Conservation (phyloP, 2,888 invertebrate genomes). For the Noctua pronuba region DNA sequence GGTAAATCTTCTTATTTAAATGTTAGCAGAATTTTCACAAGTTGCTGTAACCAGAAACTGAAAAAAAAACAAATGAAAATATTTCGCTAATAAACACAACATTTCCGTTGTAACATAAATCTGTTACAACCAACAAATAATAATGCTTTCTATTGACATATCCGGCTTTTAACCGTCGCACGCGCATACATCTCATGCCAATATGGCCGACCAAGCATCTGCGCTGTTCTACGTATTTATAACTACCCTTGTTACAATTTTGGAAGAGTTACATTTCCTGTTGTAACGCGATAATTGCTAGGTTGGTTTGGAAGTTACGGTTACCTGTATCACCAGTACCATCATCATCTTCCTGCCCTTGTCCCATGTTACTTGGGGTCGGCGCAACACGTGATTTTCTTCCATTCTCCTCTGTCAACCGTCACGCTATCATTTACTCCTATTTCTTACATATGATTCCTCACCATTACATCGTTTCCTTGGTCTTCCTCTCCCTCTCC, state of each 20-base stretch:
- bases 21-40: background rate
- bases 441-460: too few relatives aligned
- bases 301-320: background rate
- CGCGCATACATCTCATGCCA: constrained; percentile 47
- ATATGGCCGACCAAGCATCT: constrained; percentile 48
- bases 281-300: background rate
- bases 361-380: too few relatives aligned
- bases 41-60: background rate
- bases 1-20: too few relatives aligned
- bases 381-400: too few relatives aligned
- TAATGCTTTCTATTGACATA: constrained; percentile 48
- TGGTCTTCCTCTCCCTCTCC: too few relatives aligned
- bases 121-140: constrained; percentile 24
- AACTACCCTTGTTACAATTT: constrained; percentile 39
- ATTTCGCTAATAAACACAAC: background rate
- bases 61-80: background rate
- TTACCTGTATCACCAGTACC: background rate
- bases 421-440: too few relatives aligned
- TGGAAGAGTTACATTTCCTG: constrained; percentile 25
- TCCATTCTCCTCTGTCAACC: too few relatives aligned
- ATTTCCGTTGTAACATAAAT: constrained; percentile 38
- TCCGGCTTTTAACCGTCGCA: constrained; percentile 60
- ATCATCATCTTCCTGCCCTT: too few relatives aligned
- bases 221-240: constrained; percentile 39
- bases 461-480: too few relatives aligned